Conservation (phyloP, 2,797 vertebrate species). For the Aplochiton taeniatus region DNA sequence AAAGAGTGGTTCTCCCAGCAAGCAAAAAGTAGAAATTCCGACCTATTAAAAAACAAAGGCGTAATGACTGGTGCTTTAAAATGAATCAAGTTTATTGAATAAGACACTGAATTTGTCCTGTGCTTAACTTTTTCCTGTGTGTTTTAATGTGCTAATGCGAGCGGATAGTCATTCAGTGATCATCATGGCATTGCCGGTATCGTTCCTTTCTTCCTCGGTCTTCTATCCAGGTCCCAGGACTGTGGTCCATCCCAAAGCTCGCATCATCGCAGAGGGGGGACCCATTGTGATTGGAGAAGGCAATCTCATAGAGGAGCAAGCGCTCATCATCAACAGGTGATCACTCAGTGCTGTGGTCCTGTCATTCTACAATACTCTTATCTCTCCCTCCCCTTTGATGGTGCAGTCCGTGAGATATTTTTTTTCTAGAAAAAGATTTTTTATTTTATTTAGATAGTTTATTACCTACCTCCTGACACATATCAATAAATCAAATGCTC, state of each 20-base stretch:
- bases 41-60: no score
- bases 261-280: slow-evolving; percentile 94
- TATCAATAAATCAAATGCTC: no score
- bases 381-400: neutral
- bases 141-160: neutral
- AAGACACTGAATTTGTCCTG: no score
- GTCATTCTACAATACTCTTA: neutral
- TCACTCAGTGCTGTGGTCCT: neutral
- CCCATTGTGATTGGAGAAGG: slow-evolving; percentile 96
- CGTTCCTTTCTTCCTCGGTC: neutral
- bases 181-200: neutral
- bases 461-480: no score
- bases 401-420: no score
- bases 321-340: slow-evolving; percentile 91
- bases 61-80: no score
- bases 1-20: no score
- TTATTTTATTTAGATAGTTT: no score
- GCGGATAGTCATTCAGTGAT: neutral
- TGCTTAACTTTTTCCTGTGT: no score
- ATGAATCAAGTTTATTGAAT: no score
- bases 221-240: slow-evolving; percentile 85
- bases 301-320: slow-evolving; percentile 97
- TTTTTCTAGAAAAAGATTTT: no score
- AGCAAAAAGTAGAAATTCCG: no score
- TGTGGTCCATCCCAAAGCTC: slow-evolving; percentile 95